A percentile compares a stretch with the other conserved stretches of the same genome.
phyloP scores from a whole-genome alignment of 2,113 vertebrate genomes.

The Pelusios castaneus region DNA sequence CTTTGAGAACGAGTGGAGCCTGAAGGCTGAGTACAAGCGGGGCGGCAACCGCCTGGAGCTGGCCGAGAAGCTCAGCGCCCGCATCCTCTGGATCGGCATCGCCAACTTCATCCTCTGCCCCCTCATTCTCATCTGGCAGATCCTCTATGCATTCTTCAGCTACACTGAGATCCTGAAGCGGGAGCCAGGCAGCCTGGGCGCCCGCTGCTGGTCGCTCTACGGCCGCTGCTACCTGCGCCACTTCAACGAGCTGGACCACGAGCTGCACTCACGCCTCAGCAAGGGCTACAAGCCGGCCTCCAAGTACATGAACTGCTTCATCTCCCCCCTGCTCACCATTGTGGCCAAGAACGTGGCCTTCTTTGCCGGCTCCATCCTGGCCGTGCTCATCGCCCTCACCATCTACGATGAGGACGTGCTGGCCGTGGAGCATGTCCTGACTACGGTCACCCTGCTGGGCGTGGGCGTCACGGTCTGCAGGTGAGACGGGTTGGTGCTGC shows the following conservation, averaged over 20 bases:
- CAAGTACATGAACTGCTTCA: slow-evolving; percentile 99
- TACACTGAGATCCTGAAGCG: slow-evolving; percentile 97
- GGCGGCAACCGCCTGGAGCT: slow-evolving; percentile 92
- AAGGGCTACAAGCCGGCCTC: slow-evolving; percentile 97
- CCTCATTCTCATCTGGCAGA: slow-evolving; percentile 98
- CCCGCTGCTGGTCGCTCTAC: slow-evolving; percentile 97
- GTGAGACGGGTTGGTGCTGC: slow-evolving; percentile 70
- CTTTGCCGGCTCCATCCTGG: slow-evolving; percentile 96
- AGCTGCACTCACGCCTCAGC: slow-evolving; percentile 95
- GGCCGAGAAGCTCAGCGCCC: slow-evolving; percentile 91
- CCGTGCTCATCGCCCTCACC: slow-evolving; percentile 95
- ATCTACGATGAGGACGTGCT: slow-evolving; percentile 97
- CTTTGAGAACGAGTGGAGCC: slow-evolving; percentile 97
- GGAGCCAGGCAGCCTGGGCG: slow-evolving; percentile 94
- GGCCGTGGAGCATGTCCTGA: slow-evolving; percentile 94
- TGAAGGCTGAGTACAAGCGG: slow-evolving; percentile 94
- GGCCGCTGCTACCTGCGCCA: slow-evolving; percentile 97
- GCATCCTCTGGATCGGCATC: slow-evolving; percentile 97
- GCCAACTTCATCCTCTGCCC: slow-evolving; percentile 97
- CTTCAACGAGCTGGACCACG: slow-evolving; percentile 97
- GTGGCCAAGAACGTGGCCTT: slow-evolving; percentile 97
- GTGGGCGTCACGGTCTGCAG: slow-evolving; percentile 96
- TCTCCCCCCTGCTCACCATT: slow-evolving; percentile 93
- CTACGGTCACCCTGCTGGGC: slow-evolving; percentile 94
- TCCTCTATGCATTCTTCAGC: slow-evolving; percentile 98